Conservation (phyloP, 2,113 vertebrate genomes). For the Anoplopoma fimbria region DNA sequence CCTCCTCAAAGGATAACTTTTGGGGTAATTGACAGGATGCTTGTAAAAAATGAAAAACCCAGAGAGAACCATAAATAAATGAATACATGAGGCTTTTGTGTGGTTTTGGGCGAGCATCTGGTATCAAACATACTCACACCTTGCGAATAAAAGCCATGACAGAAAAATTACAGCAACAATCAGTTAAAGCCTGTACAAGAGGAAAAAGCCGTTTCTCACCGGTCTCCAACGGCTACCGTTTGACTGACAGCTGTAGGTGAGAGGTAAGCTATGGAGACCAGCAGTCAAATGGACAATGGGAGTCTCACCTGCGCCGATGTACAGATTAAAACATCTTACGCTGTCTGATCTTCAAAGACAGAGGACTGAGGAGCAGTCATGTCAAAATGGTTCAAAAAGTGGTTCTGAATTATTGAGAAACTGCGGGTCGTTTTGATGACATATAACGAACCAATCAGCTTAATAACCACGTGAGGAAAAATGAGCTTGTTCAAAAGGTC, state of each 20-base stretch:
- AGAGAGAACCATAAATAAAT: conserved; percentile 72
- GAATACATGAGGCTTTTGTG: conserved; percentile 71
- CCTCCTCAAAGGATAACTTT: conserved; percentile 64
- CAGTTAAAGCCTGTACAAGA: conserved; percentile 68
- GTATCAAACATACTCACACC: conserved; percentile 75
- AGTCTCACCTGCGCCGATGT: conserved; percentile 54
- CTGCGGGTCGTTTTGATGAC: conserved; percentile 51
- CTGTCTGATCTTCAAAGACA: conserved; percentile 77
- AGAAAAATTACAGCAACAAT: conserved; percentile 79
- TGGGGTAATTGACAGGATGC: conserved; percentile 70
- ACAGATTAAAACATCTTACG: conserved; percentile 71
- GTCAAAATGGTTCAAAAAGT: conserved; percentile 68
- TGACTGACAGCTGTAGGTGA: conserved; percentile 74
- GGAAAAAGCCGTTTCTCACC: conserved; percentile 41
- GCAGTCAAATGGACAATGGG: conserved; percentile 74
- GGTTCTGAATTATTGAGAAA: conserved; percentile 69
- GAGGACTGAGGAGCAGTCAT: conserved; percentile 67
- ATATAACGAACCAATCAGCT: conserved; percentile 50
- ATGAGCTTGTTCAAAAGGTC: neutral
- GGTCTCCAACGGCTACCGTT: conserved; percentile 55
- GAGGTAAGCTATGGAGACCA: conserved; percentile 75
- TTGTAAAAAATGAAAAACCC: conserved; percentile 36
- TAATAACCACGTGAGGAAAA: conserved; percentile 32
- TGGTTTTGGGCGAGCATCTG: conserved; percentile 72
- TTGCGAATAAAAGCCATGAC: conserved; percentile 77